These are phyloP conservation scores for Mesocentrotus franciscanus DNA, from an alignment of 53 echinoderm and acorn worm species.

Conservation along the genomic window DNA sequence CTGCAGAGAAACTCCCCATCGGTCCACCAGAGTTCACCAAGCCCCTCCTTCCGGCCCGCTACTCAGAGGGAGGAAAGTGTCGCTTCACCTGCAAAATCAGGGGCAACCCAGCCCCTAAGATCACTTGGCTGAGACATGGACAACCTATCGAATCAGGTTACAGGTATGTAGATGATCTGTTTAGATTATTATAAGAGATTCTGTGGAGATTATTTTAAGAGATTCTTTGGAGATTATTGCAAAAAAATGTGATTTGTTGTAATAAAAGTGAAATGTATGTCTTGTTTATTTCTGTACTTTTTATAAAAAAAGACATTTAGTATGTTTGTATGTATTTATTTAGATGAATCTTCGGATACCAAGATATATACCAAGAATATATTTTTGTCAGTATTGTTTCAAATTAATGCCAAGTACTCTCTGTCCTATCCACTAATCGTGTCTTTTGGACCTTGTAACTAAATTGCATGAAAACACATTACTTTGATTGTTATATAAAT, in stretches of 20 bases:
- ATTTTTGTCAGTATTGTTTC: too few relatives aligned
- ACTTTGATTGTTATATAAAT: background rate
- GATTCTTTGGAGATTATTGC: background rate
- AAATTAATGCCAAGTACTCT: too few relatives aligned
- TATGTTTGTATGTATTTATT: too few relatives aligned
- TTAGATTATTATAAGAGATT: background rate
- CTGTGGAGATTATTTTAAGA: background rate
- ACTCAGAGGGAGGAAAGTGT: slow-evolving; percentile 79
- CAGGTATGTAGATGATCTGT: slow-evolving; percentile 71
- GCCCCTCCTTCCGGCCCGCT: slow-evolving; percentile 78
- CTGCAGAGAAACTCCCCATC: slow-evolving; percentile 39
- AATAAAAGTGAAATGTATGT: background rate
- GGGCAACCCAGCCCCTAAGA: slow-evolving; percentile 87
- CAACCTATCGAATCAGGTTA: slow-evolving; percentile 78
- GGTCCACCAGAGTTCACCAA: slow-evolving; percentile 80
- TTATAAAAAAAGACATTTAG: too few relatives aligned
- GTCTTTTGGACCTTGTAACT: background rate
- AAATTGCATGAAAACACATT: background rate
- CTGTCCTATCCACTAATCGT: too few relatives aligned
- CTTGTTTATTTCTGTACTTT: background rate
- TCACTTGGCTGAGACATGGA: slow-evolving; percentile 88
- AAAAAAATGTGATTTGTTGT: too few relatives aligned
- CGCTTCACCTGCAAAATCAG: slow-evolving; percentile 78
- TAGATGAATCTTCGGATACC: too few relatives aligned
- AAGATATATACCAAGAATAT: too few relatives aligned